phyloP scores from a whole-genome alignment of 2,888 invertebrate genomes.

The Synanthedon andrenaeformis region DNA sequence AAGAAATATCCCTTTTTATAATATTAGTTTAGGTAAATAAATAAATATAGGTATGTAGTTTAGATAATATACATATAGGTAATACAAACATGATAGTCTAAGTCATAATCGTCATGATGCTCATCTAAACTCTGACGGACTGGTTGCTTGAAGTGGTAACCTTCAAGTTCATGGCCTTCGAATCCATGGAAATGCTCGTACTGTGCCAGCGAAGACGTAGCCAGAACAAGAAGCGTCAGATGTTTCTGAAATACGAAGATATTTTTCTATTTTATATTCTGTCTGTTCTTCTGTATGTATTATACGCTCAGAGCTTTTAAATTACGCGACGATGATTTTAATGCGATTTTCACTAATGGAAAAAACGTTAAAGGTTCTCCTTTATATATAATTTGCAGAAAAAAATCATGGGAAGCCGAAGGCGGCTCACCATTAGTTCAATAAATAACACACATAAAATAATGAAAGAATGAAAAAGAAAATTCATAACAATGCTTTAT shows the following conservation, averaged over 20 bases:
- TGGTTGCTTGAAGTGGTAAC: conserved; percentile 32
- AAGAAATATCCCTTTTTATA: too few relatives aligned
- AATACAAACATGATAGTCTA: conserved; percentile 55
- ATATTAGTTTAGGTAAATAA: too few relatives aligned
- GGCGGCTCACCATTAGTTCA: too few relatives aligned
- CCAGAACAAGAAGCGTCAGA: conserved; percentile 25
- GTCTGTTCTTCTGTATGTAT: too few relatives aligned
- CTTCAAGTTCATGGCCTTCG: conserved; percentile 28
- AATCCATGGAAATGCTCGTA: conserved; percentile 47
- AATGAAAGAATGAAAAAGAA: background rate
- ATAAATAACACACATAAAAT: background rate
- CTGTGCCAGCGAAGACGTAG: conserved; percentile 34
- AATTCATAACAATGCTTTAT: background rate
- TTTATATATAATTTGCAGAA: too few relatives aligned
- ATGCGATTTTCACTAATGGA: too few relatives aligned
- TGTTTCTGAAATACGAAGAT: conserved; percentile 25
- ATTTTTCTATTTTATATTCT: background rate
- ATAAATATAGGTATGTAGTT: too few relatives aligned
- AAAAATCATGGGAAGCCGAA: too few relatives aligned
- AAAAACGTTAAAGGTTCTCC: too few relatives aligned
- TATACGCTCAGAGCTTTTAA: too few relatives aligned
- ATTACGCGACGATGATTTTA: too few relatives aligned
- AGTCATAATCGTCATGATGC: conserved; percentile 40
- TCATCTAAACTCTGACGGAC: conserved; percentile 39
- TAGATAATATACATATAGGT: too few relatives aligned